Percentiles rank a stretch among this genome's conserved stretches.
phyloP scores from a whole-genome alignment of 2,888 invertebrate species.

The Schrankia costaestrigalis region DNA sequence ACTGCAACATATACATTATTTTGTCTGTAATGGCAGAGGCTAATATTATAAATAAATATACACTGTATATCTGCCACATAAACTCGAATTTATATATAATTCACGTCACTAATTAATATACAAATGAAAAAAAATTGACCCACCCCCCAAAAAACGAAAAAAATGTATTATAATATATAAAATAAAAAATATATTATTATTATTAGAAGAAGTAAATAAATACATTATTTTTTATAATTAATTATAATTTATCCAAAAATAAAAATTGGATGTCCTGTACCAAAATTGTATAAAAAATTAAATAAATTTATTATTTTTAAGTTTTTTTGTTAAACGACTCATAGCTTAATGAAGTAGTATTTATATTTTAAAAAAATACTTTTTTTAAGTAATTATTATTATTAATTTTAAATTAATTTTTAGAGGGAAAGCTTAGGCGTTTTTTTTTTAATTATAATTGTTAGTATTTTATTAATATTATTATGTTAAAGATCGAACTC shows the following conservation, averaged over 20 bases:
- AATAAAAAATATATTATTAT: background rate
- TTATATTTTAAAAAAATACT: constrained; percentile 35
- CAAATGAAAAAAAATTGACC: too few species aligned
- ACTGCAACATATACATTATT: too few species aligned
- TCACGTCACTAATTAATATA: too few species aligned
- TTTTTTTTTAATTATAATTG: too few species aligned
- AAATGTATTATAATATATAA: background rate
- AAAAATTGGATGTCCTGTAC: constrained; percentile 71
- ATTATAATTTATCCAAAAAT: constrained; percentile 56
- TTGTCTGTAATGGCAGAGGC: too few species aligned
- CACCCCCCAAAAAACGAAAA: constrained; percentile 15
- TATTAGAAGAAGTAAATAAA: constrained; percentile 1
- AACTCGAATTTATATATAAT: too few species aligned
- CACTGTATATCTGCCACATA: too few species aligned
- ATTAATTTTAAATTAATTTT: too few species aligned
- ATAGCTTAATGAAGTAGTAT: constrained; percentile 41
- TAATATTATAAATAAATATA: too few species aligned
- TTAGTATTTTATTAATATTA: too few species aligned
- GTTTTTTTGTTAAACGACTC: constrained; percentile 45
- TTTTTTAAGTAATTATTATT: constrained; percentile 24
- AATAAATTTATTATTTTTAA: constrained; percentile 25
- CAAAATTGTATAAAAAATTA: constrained; percentile 58
- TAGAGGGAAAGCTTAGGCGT: too few species aligned
- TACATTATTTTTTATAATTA: constrained; percentile 26
- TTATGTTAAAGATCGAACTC: too few species aligned